Percentiles rank a stretch among this genome's conserved stretches.
These are phyloP conservation scores for Brienomyrus longianalis DNA, from an alignment of 2,113 vertebrate genomes.

Conservation along the genomic window DNA sequence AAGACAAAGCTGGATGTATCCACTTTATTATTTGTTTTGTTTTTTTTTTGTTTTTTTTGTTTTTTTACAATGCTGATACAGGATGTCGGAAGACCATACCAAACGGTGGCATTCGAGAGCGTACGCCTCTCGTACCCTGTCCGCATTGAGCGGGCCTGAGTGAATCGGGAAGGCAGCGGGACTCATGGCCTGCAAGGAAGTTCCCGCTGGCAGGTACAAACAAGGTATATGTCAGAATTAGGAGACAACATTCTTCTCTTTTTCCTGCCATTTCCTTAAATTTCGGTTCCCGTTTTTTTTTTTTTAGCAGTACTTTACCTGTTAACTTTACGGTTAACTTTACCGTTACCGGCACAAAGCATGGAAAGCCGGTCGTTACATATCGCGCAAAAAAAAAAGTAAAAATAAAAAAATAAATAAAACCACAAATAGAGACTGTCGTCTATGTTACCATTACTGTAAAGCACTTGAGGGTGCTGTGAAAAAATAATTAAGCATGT, in stretches of 20 bases:
- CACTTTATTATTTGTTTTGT: conserved; percentile 66
- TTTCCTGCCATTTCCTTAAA: conserved; percentile 92
- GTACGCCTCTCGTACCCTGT: conserved; percentile 99
- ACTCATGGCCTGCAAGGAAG: conserved; percentile 99
- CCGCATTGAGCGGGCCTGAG: conserved; percentile 99
- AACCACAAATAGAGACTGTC: conserved; percentile 39
- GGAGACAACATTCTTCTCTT: conserved; percentile 85
- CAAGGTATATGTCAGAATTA: conserved; percentile 99
- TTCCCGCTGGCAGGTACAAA: conserved; percentile 99
- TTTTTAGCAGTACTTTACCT: conserved; percentile 99
- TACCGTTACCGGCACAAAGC: conserved; percentile 53
- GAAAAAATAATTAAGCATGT: conserved; percentile 74
- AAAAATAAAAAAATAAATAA: not conserved
- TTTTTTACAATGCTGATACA: conserved; percentile 97
- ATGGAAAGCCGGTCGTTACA: conserved; percentile 64
- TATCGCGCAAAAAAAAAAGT: conserved; percentile 60
- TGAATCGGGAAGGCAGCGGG: conserved; percentile 99
- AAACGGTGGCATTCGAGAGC: conserved; percentile 99
- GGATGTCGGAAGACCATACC: conserved; percentile 99
- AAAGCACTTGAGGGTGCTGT: conserved; percentile 98
- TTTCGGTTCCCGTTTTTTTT: conserved; percentile 74
- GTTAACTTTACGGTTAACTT: conserved; percentile 99
- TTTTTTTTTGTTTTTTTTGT: conserved; percentile 41
- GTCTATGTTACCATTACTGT: conserved; percentile 87
- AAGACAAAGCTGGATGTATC: conserved; percentile 96